Conservation (phyloP, 2,888 invertebrate genomes). For the Ophonus ardosiacus region DNA sequence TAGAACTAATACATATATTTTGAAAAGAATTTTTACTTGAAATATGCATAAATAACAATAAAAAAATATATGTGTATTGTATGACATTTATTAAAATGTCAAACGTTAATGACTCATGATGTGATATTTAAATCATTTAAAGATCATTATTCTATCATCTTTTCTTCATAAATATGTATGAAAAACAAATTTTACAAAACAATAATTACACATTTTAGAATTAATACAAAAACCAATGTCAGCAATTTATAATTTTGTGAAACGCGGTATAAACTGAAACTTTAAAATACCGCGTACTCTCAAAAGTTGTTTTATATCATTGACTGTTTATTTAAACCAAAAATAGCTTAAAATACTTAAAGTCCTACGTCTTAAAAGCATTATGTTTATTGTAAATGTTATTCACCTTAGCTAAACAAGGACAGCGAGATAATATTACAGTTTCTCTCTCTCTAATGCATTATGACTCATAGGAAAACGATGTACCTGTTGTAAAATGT, state of each 20-base stretch:
- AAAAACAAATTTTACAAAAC: not conserved
- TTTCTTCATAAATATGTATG: not conserved
- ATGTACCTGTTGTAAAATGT: not conserved
- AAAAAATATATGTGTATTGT: not conserved
- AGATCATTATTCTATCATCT: not conserved
- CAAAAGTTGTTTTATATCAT: not conserved
- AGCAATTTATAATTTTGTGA: too few relatives aligned
- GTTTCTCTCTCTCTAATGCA: not conserved
- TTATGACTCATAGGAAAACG: not conserved
- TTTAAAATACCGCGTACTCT: not conserved
- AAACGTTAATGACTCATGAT: not conserved
- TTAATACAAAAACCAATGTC: too few relatives aligned
- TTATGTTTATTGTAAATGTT: not conserved
- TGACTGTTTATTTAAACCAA: not conserved
- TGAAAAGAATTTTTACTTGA: too few relatives aligned
- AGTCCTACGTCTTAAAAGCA: not conserved
- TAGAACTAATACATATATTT: too few relatives aligned
- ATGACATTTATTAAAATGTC: not conserved
- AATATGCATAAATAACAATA: not conserved
- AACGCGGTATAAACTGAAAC: too few relatives aligned
- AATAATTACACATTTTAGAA: not conserved
- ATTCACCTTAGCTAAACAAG: conserved; percentile 4
- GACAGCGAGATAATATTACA: not conserved
- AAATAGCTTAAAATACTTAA: not conserved
- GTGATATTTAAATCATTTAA: not conserved